Evolutionary conservation across 53 echinoderm and acorn worm genomes (phyloP), one percentile per base, ranked within the genome.

Genomic region (Echinometra lucunter): DNA sequence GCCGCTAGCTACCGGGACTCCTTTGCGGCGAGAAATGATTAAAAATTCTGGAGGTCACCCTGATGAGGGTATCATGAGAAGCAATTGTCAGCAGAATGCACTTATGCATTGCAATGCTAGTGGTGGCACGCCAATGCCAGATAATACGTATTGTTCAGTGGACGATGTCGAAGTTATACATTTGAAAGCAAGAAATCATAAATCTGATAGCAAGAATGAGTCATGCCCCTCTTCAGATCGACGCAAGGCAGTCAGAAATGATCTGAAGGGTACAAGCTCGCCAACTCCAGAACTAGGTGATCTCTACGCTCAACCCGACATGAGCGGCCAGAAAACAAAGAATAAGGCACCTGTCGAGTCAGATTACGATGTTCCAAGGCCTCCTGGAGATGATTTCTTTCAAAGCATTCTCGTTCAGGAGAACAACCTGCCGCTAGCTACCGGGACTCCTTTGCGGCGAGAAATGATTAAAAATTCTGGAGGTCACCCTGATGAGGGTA

Each of bases 241-340:
- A 38, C 9, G 38, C n/a, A 74, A 37, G 37, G 27, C 74, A 74
- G 28, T 30, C 5, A 69, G 8, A 69, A 38, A 74, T 12, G 74
- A 38, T 10, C 0, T 74, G 74, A 37, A 38, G 74, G 16, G 37
- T 38, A 74, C 37, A 16, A 74, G 30, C 38, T 74, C 3, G 16
- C 74, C 8, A 74, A 16, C 2, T 37, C 38, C 45, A 25, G 27
- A 83, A 25, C 15, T 83, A 16, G 83, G 47, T 25, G 83, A 45
- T 0, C 9, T 83, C 8, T 83, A 83, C 83, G 83, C 83, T 6
- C 45, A 83, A 45, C 83, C 83, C 27, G 83, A 83, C 83, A 45
- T 83, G 83, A 83, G 81, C 81, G n/a, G n/a, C n/a, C 81, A 23
- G 17, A 81, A 81, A 81, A 81, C 81, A 10, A 81, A 5, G 40